Conservation (phyloP, 2,888 invertebrate genomes). For the Vandiemenella viatica region DNA sequence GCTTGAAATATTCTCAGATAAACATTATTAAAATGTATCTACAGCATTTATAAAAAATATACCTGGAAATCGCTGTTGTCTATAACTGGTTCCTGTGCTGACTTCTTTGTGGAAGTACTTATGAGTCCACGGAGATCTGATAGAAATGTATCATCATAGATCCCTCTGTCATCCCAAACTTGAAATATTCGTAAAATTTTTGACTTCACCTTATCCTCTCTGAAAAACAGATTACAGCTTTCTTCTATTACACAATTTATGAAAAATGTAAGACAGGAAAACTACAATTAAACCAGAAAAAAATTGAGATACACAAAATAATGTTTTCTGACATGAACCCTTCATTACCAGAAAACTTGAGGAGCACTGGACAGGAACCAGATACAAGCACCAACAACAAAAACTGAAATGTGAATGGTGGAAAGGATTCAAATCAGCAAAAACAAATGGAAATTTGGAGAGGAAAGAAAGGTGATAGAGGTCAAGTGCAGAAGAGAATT, state of each 20-base stretch:
- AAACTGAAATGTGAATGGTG: neutral
- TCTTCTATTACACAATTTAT: constrained; percentile 8
- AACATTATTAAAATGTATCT: neutral
- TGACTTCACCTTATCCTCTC: constrained; percentile 77
- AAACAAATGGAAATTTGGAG: no score
- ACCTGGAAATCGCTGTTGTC: constrained; percentile 53
- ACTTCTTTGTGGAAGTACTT: constrained; percentile 57
- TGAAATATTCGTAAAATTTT: constrained; percentile 81
- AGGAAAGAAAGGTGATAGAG: no score
- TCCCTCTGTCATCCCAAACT: constrained; percentile 87
- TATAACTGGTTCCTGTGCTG: constrained; percentile 44
- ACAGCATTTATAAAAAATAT: constrained; percentile 19
- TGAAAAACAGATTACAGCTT: constrained; percentile 32
- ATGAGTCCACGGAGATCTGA: constrained; percentile 72
- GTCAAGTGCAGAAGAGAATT: no score
- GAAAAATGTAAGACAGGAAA: no score
- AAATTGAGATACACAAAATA: no score
- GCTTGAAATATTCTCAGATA: constrained; percentile 24
- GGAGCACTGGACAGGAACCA: neutral
- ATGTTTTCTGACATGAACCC: neutral
- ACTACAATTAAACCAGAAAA: neutral
- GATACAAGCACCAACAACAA: neutral
- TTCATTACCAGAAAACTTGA: neutral
- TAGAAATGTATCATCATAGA: constrained; percentile 81
- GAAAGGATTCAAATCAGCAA: no score